phyloP scores from a whole-genome alignment of 2,113 vertebrate species.

The Heterochromis multidens region DNA sequence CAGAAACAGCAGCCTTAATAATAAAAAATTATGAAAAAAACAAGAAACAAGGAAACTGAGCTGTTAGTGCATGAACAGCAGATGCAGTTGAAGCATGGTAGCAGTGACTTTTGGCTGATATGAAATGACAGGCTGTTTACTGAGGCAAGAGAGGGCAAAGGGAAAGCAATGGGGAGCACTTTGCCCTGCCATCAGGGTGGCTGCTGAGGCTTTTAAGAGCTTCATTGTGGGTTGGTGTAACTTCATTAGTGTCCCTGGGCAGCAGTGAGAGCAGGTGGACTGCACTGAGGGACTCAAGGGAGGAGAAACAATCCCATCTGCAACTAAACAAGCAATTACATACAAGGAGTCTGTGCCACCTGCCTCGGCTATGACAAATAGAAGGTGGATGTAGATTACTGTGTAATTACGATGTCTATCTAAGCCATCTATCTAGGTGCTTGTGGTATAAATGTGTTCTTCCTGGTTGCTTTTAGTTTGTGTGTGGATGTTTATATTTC shows the following conservation, averaged over 20 bases:
- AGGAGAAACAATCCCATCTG: conserved; percentile 23
- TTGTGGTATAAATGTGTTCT: background rate
- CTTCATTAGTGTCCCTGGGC: conserved; percentile 55
- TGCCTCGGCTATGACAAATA: conserved; percentile 8
- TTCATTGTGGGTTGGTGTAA: conserved; percentile 45
- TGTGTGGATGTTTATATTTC: background rate
- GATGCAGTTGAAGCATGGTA: background rate
- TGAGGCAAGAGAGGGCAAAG: conserved; percentile 21
- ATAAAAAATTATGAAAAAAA: background rate
- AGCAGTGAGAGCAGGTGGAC: conserved; percentile 46
- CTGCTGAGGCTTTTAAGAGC: conserved; percentile 51
- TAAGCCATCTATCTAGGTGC: background rate
- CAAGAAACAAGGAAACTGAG: background rate
- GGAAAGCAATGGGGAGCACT: conserved; percentile 43
- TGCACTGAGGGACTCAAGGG: conserved; percentile 12
- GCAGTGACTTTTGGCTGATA: background rate
- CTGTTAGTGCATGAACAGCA: background rate
- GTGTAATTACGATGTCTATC: conserved; percentile 17
- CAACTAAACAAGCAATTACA: conserved; percentile 52
- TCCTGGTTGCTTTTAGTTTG: background rate
- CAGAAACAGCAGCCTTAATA: background rate
- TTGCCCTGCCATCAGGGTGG: conserved; percentile 28
- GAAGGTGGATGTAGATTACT: conserved; percentile 3
- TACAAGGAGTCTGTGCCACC: conserved; percentile 12
- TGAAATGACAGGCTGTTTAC: conserved; percentile 45